A percentile compares a stretch with the other conserved stretches of the same genome.
Evolutionary conservation across 2,113 vertebrate genomes (phyloP).

Genomic region (Herpetotheres cachinnans): DNA sequence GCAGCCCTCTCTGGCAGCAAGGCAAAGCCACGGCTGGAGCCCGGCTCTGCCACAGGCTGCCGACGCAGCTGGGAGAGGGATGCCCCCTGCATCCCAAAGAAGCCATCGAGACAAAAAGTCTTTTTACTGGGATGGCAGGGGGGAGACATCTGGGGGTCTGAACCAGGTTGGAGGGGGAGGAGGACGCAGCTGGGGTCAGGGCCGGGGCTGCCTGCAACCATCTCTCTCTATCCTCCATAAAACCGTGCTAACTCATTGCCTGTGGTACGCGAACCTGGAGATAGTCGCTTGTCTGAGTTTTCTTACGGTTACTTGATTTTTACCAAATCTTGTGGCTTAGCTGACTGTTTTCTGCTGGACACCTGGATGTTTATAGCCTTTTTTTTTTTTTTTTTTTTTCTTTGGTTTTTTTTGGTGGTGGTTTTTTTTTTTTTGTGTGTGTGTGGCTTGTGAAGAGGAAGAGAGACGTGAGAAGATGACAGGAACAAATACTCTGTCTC

Average conservation of each 20-base stretch:
- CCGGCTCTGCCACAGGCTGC: background rate
- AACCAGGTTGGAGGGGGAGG: background rate
- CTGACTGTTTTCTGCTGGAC: background rate
- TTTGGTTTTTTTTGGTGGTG: no score
- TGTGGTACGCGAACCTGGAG: background rate
- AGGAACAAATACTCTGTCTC: background rate
- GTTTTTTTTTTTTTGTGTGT: background rate
- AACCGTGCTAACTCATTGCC: slow-evolving; percentile 19
- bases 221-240: background rate
- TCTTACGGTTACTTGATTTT: background rate
- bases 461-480: background rate
- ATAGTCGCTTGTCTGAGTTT: background rate
- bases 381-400: background rate
- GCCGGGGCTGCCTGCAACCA: background rate
- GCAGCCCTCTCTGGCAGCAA: background rate
- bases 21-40: background rate
- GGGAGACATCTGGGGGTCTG: background rate
- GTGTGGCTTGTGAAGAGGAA: background rate
- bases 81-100: background rate
- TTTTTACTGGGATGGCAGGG: rapidly evolving
- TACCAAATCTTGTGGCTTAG: background rate
- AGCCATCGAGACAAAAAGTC: background rate
- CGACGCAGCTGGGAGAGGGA: background rate
- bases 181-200: background rate
- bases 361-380: background rate